These are phyloP conservation scores for Cirrhinus molitorella DNA, from an alignment of 2,797 vertebrate species.

Conservation along the genomic window DNA sequence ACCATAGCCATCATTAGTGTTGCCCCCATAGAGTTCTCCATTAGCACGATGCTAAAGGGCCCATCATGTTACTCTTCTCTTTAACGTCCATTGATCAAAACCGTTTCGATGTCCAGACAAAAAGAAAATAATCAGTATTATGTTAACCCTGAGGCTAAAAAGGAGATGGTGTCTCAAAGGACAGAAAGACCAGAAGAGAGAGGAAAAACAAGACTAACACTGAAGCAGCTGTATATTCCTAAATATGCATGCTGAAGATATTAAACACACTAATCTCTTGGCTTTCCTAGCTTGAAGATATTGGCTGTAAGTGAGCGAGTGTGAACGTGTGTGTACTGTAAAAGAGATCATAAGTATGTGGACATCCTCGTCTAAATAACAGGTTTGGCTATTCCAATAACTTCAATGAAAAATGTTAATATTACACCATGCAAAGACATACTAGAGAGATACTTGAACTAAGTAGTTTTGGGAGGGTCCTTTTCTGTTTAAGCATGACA, in stretches of 20 bases:
- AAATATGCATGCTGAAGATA: conserved; percentile 13
- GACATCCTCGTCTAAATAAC: background rate
- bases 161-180: conserved; percentile 38
- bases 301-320: conserved; percentile 6
- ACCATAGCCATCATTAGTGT: conserved; percentile 13
- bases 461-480: too few relatives aligned
- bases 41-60: conserved; percentile 31
- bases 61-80: conserved; percentile 12
- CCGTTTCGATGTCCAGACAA: conserved; percentile 36
- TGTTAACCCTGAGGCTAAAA: conserved; percentile 57
- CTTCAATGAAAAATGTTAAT: conserved; percentile 7
- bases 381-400: background rate
- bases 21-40: conserved; percentile 27
- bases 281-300: conserved; percentile 26
- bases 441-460: background rate
- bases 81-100: conserved; percentile 49
- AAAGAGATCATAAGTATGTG: conserved; percentile 7
- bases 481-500: background rate
- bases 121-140: conserved; percentile 53
- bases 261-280: conserved; percentile 23
- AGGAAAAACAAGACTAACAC: conserved; percentile 27
- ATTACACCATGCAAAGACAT: background rate
- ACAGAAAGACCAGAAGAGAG: conserved; percentile 9
- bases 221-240: background rate
- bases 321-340: conserved; percentile 9